Percentiles rank a stretch among this genome's conserved stretches.
Conservation (phyloP, 2,888 invertebrate species). For the Pyrocoelia pectoralis region DNA sequence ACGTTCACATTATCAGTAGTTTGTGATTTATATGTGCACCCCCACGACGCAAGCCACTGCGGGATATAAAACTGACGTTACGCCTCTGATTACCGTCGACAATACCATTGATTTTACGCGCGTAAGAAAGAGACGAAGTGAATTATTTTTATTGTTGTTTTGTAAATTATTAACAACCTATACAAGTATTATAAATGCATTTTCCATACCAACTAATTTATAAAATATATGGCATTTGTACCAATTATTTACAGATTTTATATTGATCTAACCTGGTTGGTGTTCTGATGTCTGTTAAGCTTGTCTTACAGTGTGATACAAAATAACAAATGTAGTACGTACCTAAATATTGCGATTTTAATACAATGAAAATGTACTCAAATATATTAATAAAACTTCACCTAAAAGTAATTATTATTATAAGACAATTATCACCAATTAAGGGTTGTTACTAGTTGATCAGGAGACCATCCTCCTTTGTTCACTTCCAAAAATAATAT, state of each 20-base stretch:
- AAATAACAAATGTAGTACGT: too few species aligned
- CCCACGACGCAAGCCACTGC: constrained; percentile 52
- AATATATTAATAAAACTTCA: too few species aligned
- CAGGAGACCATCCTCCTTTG: too few species aligned
- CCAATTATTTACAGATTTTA: constrained; percentile 47
- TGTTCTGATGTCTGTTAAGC: too few species aligned
- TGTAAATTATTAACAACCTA: constrained; percentile 22
- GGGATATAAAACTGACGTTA: constrained; percentile 45
- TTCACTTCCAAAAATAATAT: too few species aligned
- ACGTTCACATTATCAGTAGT: constrained; percentile 57
- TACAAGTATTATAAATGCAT: constrained; percentile 44
- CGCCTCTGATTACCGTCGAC: constrained; percentile 26
- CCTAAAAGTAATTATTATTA: too few species aligned
- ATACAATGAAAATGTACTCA: too few species aligned
- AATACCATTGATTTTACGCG: constrained; percentile 13
- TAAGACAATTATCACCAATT: too few species aligned
- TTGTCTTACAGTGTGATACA: too few species aligned
- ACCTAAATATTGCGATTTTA: too few species aligned
- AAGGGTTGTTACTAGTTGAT: too few species aligned
- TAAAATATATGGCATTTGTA: constrained; percentile 50
- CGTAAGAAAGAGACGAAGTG: constrained; percentile 21
- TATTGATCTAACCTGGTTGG: too few species aligned
- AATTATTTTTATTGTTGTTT: constrained; percentile 22
- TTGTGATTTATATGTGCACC: constrained; percentile 56
- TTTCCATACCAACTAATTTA: constrained; percentile 50